Base-by-base conservation (phyloP, 1,140 invertebrate genomes). In the Heliconius himera region DNA sequence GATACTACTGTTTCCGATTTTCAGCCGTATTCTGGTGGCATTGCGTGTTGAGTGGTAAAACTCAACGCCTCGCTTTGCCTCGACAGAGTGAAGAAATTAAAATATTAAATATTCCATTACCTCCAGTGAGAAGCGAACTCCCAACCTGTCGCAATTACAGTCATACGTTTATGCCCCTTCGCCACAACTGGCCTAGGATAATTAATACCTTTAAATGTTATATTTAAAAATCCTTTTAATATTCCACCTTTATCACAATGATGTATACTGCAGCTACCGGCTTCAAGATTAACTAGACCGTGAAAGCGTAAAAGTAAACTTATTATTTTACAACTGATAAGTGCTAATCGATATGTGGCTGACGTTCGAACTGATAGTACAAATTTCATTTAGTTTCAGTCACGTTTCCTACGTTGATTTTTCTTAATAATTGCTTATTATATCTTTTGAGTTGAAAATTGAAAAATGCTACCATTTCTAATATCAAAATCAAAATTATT, bases 401-500 rank as follows among this genome's bases (percentile, higher is more conserved):
- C 33, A 36, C 77, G 70, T 20, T 29, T 26, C 26, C 26, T 11
- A 29, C 22, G 5, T 66, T 6, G 4, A 29, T 6, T 29, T 66
- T 66, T 66, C 9, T 56, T 60, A 60, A 9, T 60, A 11, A 60
- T 66, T 29, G 4, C n/a, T 66, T 13, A 9, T 66, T 60, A 29
- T 29, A 26, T 18, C 8, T 60, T 22, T 22, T 22, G 41, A 26
- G 9, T 22, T 66, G 60, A 54, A 26, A 20, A 56, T n/a, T 51
- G 13, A n/a, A 74, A 70, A 54, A 92, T 92, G 91, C 79, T 93
- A 56, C 92, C 90, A 26, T 87, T 91, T 84, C 66, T 94, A 49
- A 89, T 91, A 83, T 91, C 90, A 2, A 92, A 91, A 83, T 88
- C 89, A 0, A 92, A 92, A 85, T 76, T 90, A 9, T 80, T 92